Evolutionary conservation across 2,797 vertebrate species (phyloP).

Genomic region (Meda fulgida): DNA sequence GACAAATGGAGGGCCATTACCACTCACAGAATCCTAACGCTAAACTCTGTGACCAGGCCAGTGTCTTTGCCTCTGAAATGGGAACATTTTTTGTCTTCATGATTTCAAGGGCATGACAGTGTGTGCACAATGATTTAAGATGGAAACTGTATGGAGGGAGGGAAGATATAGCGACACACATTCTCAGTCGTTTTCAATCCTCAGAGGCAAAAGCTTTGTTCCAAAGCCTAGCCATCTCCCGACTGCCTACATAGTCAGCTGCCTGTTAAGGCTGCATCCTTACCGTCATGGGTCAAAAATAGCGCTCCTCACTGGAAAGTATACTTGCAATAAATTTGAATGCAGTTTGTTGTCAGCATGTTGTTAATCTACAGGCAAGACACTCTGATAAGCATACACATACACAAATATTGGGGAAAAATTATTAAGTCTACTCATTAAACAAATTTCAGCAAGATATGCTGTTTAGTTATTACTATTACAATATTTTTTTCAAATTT

Average conservation of each 20-base stretch:
- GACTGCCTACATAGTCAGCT: background rate
- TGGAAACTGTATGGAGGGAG: background rate
- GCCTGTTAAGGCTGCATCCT: background rate
- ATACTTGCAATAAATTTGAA: background rate
- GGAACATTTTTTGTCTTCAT: background rate
- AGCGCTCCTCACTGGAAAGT: background rate
- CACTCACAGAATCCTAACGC: constrained; percentile 71
- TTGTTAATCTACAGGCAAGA: background rate
- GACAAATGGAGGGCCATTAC: constrained; percentile 76
- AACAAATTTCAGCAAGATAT: no score
- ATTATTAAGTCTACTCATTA: no score
- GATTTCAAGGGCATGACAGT: background rate
- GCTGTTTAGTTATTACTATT: no score
- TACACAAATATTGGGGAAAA: background rate
- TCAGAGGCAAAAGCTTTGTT: background rate
- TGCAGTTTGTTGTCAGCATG: background rate
- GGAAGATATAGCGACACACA: background rate
- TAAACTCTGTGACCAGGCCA: constrained; percentile 68
- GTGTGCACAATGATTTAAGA: constrained; percentile 16
- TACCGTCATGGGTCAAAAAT: background rate
- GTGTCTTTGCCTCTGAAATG: constrained; percentile 52
- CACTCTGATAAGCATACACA: background rate
- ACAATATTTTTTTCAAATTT: no score
- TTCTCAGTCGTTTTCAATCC: background rate
- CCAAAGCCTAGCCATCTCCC: background rate